These are phyloP conservation scores for Natrix natrix DNA, from an alignment of 2,797 vertebrate genomes.

Conservation along the genomic window DNA sequence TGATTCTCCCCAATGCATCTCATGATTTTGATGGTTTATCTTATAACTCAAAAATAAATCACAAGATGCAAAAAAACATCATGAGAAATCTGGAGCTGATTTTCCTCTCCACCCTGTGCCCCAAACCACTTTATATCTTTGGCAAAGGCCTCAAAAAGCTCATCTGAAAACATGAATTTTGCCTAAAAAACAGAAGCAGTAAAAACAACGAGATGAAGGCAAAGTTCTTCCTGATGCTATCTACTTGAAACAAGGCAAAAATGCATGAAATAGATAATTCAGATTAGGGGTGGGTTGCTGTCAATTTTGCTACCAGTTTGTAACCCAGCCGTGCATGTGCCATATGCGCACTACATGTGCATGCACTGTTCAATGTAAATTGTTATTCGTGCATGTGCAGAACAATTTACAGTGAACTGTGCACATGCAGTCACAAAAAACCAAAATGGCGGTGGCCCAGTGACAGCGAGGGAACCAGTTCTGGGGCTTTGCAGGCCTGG, in stretches of 20 bases:
- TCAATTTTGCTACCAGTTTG: too few relatives aligned
- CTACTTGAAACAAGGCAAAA: neutral
- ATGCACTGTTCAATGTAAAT: too few relatives aligned
- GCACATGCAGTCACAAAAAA: too few relatives aligned
- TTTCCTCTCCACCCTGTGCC: neutral
- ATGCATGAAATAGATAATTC: neutral
- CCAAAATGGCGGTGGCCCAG: too few relatives aligned
- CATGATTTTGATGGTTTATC: constrained; percentile 10
- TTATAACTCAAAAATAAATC: neutral
- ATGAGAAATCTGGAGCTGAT: constrained; percentile 11
- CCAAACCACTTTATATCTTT: neutral
- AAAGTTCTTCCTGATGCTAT: neutral
- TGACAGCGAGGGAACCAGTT: too few relatives aligned
- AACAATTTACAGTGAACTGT: too few relatives aligned
- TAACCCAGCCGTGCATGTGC: too few relatives aligned
- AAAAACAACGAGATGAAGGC: neutral
- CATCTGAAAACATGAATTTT: neutral
- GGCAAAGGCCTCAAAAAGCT: neutral
- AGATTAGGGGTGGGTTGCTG: too few relatives aligned
- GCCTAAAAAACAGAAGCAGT: neutral
- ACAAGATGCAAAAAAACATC: constrained; percentile 17
- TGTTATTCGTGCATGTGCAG: too few relatives aligned
- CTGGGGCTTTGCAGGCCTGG: too few relatives aligned
- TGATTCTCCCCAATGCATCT: neutral
- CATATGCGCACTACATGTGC: too few relatives aligned